These are phyloP conservation scores for Norana najaformis DNA, from an alignment of 2,888 invertebrate genomes.

Conservation along the genomic window DNA sequence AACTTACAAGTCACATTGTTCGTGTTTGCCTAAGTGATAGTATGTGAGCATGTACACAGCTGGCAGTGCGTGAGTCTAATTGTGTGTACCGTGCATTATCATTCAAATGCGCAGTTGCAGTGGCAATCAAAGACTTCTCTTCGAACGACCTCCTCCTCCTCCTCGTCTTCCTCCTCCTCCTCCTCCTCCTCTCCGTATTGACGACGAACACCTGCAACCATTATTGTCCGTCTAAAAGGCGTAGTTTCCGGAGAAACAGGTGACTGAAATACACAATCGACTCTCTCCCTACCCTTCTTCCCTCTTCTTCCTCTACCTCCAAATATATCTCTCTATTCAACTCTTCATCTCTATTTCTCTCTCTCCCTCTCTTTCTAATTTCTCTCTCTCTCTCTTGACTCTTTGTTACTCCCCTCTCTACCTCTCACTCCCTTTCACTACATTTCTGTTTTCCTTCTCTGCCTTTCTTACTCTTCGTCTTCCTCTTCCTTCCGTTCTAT, in stretches of 20 bases:
- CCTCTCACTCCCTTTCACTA: background rate
- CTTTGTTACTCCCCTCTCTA: background rate
- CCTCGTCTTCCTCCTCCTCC: background rate
- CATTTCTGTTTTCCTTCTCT: background rate
- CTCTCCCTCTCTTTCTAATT: background rate
- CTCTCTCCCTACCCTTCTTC: background rate
- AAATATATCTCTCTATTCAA: background rate
- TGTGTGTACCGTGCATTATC: background rate
- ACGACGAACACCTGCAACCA: background rate
- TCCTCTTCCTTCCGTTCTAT: background rate
- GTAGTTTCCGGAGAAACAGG: conserved; percentile 6
- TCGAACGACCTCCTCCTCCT: background rate
- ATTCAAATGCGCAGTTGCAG: background rate
- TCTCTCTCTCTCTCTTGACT: background rate
- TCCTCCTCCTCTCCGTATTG: background rate
- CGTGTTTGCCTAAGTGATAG: background rate
- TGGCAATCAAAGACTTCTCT: background rate
- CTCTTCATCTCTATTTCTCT: background rate
- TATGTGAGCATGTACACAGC: background rate
- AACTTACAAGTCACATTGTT: background rate
- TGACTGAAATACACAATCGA: background rate
- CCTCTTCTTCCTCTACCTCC: too few species aligned
- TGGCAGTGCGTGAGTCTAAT: background rate
- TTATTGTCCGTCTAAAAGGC: background rate
- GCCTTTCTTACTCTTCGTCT: background rate